Evolutionary conservation across 2,888 invertebrate genomes (phyloP).

Genomic region (Agrotis clavis): DNA sequence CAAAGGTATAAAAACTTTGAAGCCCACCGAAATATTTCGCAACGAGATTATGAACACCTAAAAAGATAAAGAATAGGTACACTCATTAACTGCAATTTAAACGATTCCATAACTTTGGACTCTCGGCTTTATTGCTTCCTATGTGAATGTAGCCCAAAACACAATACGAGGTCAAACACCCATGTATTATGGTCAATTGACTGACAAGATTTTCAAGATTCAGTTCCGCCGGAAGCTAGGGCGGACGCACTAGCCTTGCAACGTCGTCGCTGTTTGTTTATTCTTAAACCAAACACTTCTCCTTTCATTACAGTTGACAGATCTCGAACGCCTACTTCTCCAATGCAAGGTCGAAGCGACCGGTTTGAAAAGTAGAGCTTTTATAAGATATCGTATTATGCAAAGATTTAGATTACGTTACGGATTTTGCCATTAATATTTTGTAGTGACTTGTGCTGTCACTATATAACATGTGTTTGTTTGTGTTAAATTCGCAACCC

Average conservation of each 20-base stretch:
- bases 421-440: slow-evolving; percentile 43
- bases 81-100: slow-evolving; percentile 64
- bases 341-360: slow-evolving; percentile 80
- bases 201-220: slow-evolving; percentile 63
- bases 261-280: slow-evolving; percentile 72
- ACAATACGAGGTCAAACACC: slow-evolving; percentile 71
- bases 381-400: slow-evolving; percentile 73
- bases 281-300: slow-evolving; percentile 63
- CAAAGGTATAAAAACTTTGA: slow-evolving; percentile 37
- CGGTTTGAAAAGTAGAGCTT: slow-evolving; percentile 79
- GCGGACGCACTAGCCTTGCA: slow-evolving; percentile 76
- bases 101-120: slow-evolving; percentile 54
- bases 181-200: slow-evolving; percentile 68
- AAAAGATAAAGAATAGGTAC: slow-evolving; percentile 47
- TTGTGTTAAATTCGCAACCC: slow-evolving; percentile 36
- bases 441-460: slow-evolving; percentile 47
- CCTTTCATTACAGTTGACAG: slow-evolving; percentile 78
- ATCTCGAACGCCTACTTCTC: slow-evolving; percentile 71
- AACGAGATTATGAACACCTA: slow-evolving; percentile 45
- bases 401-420: slow-evolving; percentile 70
- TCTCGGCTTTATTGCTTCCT: slow-evolving; percentile 66
- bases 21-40: slow-evolving; percentile 49
- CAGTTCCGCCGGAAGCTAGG: slow-evolving; percentile 77
- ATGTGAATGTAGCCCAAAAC: slow-evolving; percentile 63
- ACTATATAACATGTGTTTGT: slow-evolving; percentile 49